Conservation (phyloP, 2,888 invertebrate species). For the Leucoma salicis region DNA sequence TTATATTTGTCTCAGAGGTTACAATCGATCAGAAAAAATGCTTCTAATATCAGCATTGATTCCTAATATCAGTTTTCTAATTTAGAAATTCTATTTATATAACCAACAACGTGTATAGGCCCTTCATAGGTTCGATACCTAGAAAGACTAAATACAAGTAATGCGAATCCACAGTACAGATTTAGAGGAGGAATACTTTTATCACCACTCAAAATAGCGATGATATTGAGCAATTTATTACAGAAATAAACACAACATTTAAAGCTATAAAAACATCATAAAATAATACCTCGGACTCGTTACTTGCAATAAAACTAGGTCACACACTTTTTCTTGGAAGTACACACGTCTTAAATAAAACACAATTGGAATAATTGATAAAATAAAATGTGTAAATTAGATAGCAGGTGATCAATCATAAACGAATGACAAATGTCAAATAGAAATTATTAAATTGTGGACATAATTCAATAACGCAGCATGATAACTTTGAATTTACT, state of each 20-base stretch:
- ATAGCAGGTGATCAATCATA: constrained; percentile 12
- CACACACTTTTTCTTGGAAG: constrained; percentile 13
- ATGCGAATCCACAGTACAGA: too few relatives aligned
- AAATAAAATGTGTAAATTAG: constrained; percentile 29
- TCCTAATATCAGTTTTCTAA: too few relatives aligned
- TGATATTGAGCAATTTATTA: constrained; percentile 45
- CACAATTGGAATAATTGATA: constrained; percentile 8
- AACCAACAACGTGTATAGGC: too few relatives aligned
- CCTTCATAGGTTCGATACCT: too few relatives aligned
- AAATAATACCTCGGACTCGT: constrained; percentile 17
- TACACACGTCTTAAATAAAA: background rate
- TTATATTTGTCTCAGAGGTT: too few relatives aligned
- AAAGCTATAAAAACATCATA: constrained; percentile 4
- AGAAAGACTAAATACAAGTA: too few relatives aligned
- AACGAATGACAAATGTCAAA: background rate
- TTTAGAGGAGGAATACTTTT: constrained; percentile 22
- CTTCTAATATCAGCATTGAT: too few relatives aligned
- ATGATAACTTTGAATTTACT: too few relatives aligned
- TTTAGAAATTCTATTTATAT: too few relatives aligned
- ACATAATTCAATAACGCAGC: too few relatives aligned
- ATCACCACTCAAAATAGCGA: constrained; percentile 74
- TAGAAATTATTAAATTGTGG: too few relatives aligned
- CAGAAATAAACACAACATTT: constrained; percentile 33
- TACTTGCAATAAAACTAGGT: background rate
- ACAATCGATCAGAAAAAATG: too few relatives aligned